phyloP scores from a whole-genome alignment of 2,888 invertebrate species.

The Exocentrus adspersus region DNA sequence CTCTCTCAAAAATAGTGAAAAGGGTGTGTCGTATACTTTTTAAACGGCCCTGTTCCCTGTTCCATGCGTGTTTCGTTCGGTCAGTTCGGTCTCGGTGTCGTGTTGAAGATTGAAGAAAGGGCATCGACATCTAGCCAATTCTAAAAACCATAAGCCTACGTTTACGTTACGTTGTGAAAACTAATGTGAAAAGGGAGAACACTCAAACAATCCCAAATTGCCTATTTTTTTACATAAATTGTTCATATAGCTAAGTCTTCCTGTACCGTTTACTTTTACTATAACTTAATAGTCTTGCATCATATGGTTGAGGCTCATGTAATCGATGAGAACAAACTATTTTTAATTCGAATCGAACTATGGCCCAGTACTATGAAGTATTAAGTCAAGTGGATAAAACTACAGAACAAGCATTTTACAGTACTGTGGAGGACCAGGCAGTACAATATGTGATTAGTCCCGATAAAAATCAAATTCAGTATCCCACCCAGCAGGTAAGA shows the following conservation, averaged over 20 bases:
- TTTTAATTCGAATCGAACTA: slow-evolving; percentile 63
- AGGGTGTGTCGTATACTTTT: no score
- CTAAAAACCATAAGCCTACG: no score
- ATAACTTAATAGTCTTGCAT: background rate
- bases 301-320: no score
- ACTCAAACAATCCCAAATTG: no score
- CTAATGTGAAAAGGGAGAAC: no score
- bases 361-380: slow-evolving; percentile 79
- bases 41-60: slow-evolving; percentile 6
- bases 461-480: slow-evolving; percentile 53
- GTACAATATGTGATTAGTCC: slow-evolving; percentile 59
- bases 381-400: slow-evolving; percentile 68
- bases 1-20: no score
- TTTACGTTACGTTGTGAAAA: background rate
- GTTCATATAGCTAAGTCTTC: no score
- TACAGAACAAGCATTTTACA: slow-evolving; percentile 71
- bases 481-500: slow-evolving; percentile 55
- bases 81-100: no score
- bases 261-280: background rate
- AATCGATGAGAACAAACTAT: slow-evolving; percentile 3
- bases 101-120: no score
- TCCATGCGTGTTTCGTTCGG: no score
- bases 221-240: no score
- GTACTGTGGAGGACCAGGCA: slow-evolving; percentile 66
- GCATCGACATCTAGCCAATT: background rate